phyloP scores from a whole-genome alignment of 2,797 vertebrate genomes.

The Epinephelus awoara region DNA sequence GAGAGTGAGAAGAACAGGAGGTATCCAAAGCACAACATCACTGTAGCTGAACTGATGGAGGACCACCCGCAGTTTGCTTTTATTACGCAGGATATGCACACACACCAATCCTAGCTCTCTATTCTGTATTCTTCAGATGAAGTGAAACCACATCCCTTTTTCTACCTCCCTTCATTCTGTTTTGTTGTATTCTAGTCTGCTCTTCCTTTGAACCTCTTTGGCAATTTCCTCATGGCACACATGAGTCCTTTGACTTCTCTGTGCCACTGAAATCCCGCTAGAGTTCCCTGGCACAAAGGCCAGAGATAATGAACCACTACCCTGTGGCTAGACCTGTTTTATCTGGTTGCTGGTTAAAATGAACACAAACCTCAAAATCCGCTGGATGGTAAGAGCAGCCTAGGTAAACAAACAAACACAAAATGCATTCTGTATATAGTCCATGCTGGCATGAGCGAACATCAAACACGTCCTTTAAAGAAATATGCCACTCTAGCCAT shows the following conservation, averaged over 20 bases:
- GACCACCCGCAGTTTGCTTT: conserved; percentile 18
- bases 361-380: conserved; percentile 27
- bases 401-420: not conserved
- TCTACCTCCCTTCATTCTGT: not conserved
- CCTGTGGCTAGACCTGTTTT: conserved; percentile 28
- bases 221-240: conserved; percentile 35
- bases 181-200: conserved; percentile 21
- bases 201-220: conserved; percentile 44
- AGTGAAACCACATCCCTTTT: not conserved
- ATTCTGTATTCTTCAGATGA: conserved; percentile 19
- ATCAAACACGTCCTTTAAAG: not conserved
- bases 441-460: conserved; percentile 7
- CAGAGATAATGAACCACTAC: conserved; percentile 43
- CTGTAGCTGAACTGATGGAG: conserved; percentile 16
- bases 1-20: conserved; percentile 31
- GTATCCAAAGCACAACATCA: conserved; percentile 27
- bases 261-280: conserved; percentile 24
- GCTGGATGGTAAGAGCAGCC: conserved; percentile 13
- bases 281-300: conserved; percentile 36
- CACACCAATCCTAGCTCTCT: not conserved
- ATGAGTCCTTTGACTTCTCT: conserved; percentile 31
- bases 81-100: conserved; percentile 11
- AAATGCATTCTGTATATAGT: not conserved
- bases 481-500: not conserved
- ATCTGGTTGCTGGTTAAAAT: conserved; percentile 42